Base-by-base conservation (phyloP, 2,797 vertebrate species). In the Gobio occitaniae region DNA sequence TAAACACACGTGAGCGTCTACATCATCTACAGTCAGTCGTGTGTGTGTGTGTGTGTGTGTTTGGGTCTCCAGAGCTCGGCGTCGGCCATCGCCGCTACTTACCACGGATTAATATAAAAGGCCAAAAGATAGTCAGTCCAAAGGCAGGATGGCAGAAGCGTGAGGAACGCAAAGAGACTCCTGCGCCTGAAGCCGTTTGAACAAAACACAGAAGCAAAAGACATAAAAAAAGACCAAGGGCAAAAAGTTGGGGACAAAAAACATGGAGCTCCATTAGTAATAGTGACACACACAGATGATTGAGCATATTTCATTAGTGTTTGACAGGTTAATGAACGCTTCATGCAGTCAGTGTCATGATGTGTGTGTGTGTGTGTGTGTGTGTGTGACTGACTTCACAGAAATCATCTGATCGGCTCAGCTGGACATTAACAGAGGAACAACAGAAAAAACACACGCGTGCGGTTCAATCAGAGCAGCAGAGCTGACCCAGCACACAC, bases 51-150 rank as follows among this genome's bases (percentile, higher is more conserved):
- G 52, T 75, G 86, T 78, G 68, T 59, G 21, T 68, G 15, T 83
- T 82, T 92, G 90, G 90, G 91, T 79, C 91, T 90, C 85, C 87
- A 84, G 86, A 66, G 89, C 92, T 89, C 90, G 89, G 90, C 47
- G 80, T 77, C 91, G 90, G 90, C 79, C 41, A 76, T 66, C 90
- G 74, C 65, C 48, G 89, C 94, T 95, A 99, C 98, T 99, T 98
- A 99, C 98, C 98, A 99, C 92, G 98, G 98, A 96, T 99, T 99
- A 98, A 99, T 98, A 98, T 99, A 99, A 97, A 99, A 99, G 97
- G 98, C 98, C 97, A 99, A 98, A 96, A 99, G 98, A 97, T 99
- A 99, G 96, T 99, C 98, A 97, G 98, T 99, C 98, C 98, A 99
- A 94, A 99, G 98, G 97, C 98, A 99, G 96, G 98, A 99, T 92